phyloP scores from a whole-genome alignment of 1,140 invertebrate genomes.

The Fopius arisanus region DNA sequence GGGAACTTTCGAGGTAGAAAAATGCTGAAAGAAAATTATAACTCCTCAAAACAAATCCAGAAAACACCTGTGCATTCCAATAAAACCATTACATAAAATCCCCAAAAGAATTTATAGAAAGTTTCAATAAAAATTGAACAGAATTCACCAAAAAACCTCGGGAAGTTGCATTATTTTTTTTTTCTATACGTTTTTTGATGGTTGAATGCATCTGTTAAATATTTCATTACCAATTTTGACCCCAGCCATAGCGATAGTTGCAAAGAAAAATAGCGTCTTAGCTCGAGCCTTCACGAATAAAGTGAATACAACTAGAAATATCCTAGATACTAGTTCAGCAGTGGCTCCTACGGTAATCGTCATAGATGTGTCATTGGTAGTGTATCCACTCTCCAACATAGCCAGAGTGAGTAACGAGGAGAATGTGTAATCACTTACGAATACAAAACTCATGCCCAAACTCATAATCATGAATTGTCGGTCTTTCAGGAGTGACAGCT shows the following conservation, averaged over 20 bases:
- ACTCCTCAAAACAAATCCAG: too few species aligned
- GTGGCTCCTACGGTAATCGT: conserved; percentile 51
- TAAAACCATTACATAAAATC: too few species aligned
- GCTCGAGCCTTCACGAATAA: conserved; percentile 49
- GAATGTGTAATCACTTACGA: conserved; percentile 56
- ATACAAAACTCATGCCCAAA: conserved; percentile 53
- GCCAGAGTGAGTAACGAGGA: conserved; percentile 54
- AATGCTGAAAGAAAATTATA: conserved; percentile 49
- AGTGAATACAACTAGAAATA: conserved; percentile 53
- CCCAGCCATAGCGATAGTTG: conserved; percentile 53
- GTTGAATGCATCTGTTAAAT: background rate
- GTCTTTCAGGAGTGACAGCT: conserved; percentile 51
- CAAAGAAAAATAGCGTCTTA: conserved; percentile 54
- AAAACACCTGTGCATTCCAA: too few species aligned
- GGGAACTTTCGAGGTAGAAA: conserved; percentile 46
- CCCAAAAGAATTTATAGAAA: too few species aligned
- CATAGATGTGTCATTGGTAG: conserved; percentile 47
- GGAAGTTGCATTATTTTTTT: too few species aligned
- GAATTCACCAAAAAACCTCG: too few species aligned
- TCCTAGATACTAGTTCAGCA: conserved; percentile 53
- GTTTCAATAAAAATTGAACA: too few species aligned
- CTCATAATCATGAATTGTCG: conserved; percentile 52
- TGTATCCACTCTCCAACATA: conserved; percentile 52
- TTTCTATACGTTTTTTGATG: too few species aligned
- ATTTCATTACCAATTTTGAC: conserved; percentile 49